Base-by-base conservation (phyloP, 2,888 invertebrate species). In the Trachelus tabidus region DNA sequence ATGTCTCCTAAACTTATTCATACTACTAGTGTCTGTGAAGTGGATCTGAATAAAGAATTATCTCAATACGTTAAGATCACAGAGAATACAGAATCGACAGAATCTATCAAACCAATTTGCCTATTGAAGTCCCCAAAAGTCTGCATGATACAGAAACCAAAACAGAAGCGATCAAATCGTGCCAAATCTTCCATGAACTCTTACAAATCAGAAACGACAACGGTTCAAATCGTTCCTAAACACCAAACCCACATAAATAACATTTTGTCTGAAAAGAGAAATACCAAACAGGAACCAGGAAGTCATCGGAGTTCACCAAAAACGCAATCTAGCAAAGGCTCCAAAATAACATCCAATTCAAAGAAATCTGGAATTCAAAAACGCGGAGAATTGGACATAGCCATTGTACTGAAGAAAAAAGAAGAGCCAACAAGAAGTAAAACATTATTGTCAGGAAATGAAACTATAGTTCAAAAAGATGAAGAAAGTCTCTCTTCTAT, bases 1-100 rank as follows among this genome's bases (percentile, higher is more conserved):
- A 76, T 82, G 11, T 31, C 81, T 0, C 81, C 82, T n/a, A 85
- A 85, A 76, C 11, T 78, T 34, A 78, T 83, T 75, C 77, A 81
- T 33, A 81, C 78, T 30, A 78, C 75, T 11, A 84, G 84, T 76
- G 81, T 83, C 35, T 83, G 80, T 37, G 79, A 77, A 33, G 76
- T 79, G 12, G 81, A 76, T 0, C 76, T 82, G 3, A 80, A 83
- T 68, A 78, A 81, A 73, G 84, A 81, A 33, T 73, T 82, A 11
- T 83, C 83, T 31, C 77, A 80, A 35, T 82, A 85, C 35, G 85
- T 83, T 37, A 79, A 34, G 73, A 78, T 34, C 2, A 74, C 79
- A 2, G 83, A 85, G 30, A 77, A 69, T 30, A 37, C 68, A 68
- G 73, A 68, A 56, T 56, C 9, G 1, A 23, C 56, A 23, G 56